Evolutionary conservation across 2,113 vertebrate genomes (phyloP), one percentile per base, ranked within the genome.

Genomic region (Chunga burmeisteri): DNA sequence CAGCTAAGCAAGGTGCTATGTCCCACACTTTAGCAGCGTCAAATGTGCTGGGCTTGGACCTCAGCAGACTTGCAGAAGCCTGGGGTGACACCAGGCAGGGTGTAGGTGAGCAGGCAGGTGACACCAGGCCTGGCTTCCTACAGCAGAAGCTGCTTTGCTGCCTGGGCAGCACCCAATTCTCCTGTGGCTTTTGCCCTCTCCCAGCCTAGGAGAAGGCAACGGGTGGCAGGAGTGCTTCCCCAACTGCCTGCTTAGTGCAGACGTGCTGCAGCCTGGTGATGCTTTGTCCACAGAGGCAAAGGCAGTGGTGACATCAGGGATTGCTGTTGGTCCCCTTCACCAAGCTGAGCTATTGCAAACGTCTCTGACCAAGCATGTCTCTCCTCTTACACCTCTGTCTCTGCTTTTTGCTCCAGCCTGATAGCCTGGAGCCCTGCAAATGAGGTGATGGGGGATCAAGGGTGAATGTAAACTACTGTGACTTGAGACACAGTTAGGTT

Each of bases 371-470:
- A 38, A 81, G 32, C 40, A 42, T 1, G 1, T 20, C 32, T 77
- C 59, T 61, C 36, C 49, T 63, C 30, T 52, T 26, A 47, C 19
- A 53, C 11, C 17, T 12, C 11, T 34, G 21, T 21, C 77, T 77
- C 52, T 67, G 63, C 23, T 63, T 94, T 93, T 38, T 84, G 22
- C 49, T 75, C 52, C 30, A 79, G 40, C 49, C 65, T 50, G 44
- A 40, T 20, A 61, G 59, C 50, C 56, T 56, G 61, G 20, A 94
- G 36, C 19, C 75, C 67, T 68, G 67, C 25, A 67, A 27, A 72
- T 46, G 52, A 55, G 67, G 53, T 0, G 0, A 4, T 4, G 21
- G 5, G 34, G 13, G 8, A 21, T 67, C 71, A 75, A 44, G 25
- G 56, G 10, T 34, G 71, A 52, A 44, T 0, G 3, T 52, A 66